These are phyloP conservation scores for Lepidonotus clava DNA, from an alignment of 2,888 invertebrate species.

Conservation along the genomic window DNA sequence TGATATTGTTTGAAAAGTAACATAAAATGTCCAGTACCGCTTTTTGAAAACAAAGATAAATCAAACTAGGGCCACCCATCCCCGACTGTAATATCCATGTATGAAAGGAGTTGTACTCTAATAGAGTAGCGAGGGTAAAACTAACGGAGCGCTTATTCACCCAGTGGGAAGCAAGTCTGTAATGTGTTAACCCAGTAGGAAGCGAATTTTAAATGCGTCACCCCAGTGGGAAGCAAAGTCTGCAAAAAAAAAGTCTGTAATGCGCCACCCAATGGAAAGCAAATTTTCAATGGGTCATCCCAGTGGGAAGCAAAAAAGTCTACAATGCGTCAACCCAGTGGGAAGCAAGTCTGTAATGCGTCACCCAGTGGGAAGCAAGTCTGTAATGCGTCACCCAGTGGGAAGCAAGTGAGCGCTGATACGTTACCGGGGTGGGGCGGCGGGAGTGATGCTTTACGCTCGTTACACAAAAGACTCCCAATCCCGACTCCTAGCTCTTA, in stretches of 20 bases:
- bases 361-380: not conserved
- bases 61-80: too few relatives aligned
- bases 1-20: too few relatives aligned
- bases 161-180: not conserved
- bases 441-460: not conserved
- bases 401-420: not conserved
- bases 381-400: not conserved
- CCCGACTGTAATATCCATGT: too few relatives aligned
- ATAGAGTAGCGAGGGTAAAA: too few relatives aligned
- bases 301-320: not conserved
- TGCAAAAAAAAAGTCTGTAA: not conserved
- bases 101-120: too few relatives aligned
- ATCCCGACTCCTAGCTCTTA: slow-evolving; percentile 9
- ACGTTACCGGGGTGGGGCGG: not conserved
- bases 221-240: not conserved
- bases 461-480: slow-evolving; percentile 12
- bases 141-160: too few relatives aligned
- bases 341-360: too few relatives aligned
- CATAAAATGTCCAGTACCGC: too few relatives aligned
- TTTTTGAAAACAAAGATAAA: too few relatives aligned
- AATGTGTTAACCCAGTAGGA: not conserved
- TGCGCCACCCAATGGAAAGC: not conserved
- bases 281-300: not conserved
- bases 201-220: not conserved
- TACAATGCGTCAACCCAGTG: not conserved